These are phyloP conservation scores for Ammodramus savannarum DNA, from an alignment of 2,113 vertebrate genomes.

Conservation along the genomic window DNA sequence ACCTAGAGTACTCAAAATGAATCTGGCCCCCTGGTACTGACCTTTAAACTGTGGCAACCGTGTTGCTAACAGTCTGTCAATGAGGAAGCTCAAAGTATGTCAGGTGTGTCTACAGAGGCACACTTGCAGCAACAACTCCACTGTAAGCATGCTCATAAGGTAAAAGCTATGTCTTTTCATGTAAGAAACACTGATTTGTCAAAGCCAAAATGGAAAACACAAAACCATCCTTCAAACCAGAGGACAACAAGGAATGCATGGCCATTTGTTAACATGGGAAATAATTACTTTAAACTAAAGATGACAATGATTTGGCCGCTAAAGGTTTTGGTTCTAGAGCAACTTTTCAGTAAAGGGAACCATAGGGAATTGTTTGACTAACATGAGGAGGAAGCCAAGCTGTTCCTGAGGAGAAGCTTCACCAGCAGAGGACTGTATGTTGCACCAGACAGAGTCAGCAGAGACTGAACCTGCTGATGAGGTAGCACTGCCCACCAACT, in stretches of 20 bases:
- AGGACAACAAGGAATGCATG: not conserved
- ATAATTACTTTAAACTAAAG: not conserved
- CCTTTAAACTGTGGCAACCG: not conserved
- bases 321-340: not conserved
- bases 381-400: not conserved
- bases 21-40: not conserved
- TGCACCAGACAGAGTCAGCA: too few relatives aligned
- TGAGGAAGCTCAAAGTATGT: not conserved
- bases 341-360: not conserved
- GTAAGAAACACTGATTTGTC: not conserved
- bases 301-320: not conserved
- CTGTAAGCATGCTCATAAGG: not conserved
- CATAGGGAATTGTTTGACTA: accelerated
- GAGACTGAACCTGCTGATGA: not conserved
- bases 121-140: not conserved
- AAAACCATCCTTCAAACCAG: not conserved
- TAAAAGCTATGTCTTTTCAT: not conserved
- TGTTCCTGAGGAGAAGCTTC: not conserved
- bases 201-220: not conserved
- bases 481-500: not conserved
- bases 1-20: not conserved
- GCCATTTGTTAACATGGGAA: not conserved
- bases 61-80: not conserved
- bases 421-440: not conserved
- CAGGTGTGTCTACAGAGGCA: not conserved